Evolutionary conservation across 2,888 invertebrate genomes (phyloP).

Genomic region (Cerceris rybyensis): DNA sequence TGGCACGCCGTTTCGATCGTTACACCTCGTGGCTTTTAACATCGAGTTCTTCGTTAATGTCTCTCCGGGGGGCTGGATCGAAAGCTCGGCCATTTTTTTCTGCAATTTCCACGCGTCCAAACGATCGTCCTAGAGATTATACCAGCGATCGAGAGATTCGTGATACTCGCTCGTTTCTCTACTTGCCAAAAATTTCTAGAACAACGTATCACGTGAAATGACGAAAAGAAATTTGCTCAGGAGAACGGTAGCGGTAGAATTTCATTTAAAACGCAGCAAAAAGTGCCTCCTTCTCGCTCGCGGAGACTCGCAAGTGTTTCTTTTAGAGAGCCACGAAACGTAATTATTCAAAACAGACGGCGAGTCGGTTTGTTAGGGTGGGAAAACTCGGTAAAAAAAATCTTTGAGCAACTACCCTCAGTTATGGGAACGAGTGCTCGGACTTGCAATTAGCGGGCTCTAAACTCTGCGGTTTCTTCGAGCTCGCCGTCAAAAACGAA

Average conservation of each 20-base stretch:
- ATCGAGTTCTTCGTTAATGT: conserved; percentile 59
- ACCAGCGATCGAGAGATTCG: too few relatives aligned
- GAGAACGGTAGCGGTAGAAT: conserved; percentile 9
- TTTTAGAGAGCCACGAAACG: conserved; percentile 33
- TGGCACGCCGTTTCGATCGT: conserved; percentile 56
- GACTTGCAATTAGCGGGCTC: not conserved
- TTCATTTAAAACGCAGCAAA: conserved; percentile 3
- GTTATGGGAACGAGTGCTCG: not conserved
- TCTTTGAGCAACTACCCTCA: not conserved
- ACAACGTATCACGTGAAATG: not conserved
- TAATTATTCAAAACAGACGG: conserved; percentile 42
- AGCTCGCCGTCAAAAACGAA: too few relatives aligned
- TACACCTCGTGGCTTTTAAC: conserved; percentile 62
- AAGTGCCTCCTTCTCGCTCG: not conserved
- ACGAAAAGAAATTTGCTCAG: not conserved
- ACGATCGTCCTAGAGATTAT: too few relatives aligned
- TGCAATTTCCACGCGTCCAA: too few relatives aligned
- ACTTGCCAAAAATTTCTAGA: too few relatives aligned
- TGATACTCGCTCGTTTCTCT: too few relatives aligned
- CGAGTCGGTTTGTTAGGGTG: not conserved
- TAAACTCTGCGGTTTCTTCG: too few relatives aligned
- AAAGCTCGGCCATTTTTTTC: conserved; percentile 22
- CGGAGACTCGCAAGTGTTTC: conserved; percentile 29
- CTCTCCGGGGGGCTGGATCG: conserved; percentile 55
- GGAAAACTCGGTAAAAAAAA: too few relatives aligned